Percentiles rank a stretch among this genome's conserved stretches.
Evolutionary conservation across 2,113 vertebrate genomes (phyloP).

Genomic region (Actinemys pallida): DNA sequence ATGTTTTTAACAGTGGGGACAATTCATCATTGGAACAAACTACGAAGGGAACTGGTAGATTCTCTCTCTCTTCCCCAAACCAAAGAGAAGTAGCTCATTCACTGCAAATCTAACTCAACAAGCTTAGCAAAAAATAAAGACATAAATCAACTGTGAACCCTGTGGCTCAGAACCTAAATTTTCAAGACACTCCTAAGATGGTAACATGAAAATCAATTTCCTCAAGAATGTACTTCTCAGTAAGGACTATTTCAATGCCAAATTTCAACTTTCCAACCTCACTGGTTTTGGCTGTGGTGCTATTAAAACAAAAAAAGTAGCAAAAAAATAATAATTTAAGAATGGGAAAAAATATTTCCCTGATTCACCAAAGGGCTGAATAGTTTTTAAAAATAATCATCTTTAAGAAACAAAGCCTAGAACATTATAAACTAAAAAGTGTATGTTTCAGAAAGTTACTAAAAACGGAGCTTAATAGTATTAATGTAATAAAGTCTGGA

Average conservation of each 20-base stretch:
- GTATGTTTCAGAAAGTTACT: not conserved
- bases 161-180: slow-evolving; percentile 54
- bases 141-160: slow-evolving; percentile 48
- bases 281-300: slow-evolving; percentile 39
- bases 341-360: not conserved
- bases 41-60: slow-evolving; percentile 26
- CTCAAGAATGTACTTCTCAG: slow-evolving; percentile 67
- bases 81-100: not conserved
- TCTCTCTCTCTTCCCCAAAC: fast-evolving
- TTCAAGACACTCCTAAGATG: slow-evolving; percentile 56
- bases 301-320: slow-evolving; percentile 43
- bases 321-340: not conserved
- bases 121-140: slow-evolving; percentile 33
- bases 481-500: not conserved
- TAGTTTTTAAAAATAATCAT: not conserved
- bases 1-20: slow-evolving; percentile 53
- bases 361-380: slow-evolving; percentile 26
- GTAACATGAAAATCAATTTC: slow-evolving; percentile 73
- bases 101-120: slow-evolving; percentile 24
- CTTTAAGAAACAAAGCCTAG: slow-evolving; percentile 24
- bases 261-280: slow-evolving; percentile 23
- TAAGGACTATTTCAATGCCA: slow-evolving; percentile 59
- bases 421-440: slow-evolving; percentile 1
- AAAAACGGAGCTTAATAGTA: not conserved
- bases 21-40: not conserved